These are phyloP conservation scores for Brachirus orientalis DNA, from an alignment of 2,113 vertebrate genomes.

Conservation along the genomic window DNA sequence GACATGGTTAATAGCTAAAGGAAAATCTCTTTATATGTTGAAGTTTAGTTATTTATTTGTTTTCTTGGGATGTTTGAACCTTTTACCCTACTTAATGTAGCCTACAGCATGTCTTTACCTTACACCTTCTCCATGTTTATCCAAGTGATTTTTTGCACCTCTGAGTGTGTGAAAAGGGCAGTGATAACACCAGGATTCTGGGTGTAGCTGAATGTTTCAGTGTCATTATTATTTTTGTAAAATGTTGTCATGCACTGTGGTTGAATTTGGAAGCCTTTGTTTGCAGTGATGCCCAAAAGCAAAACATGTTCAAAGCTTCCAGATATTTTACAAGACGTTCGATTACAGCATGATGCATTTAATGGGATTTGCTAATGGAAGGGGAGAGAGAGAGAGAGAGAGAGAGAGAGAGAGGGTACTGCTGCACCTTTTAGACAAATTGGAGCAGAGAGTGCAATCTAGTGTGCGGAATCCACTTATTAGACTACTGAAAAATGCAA, in stretches of 20 bases:
- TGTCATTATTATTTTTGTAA: neutral
- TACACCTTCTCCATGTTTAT: slow-evolving; percentile 25
- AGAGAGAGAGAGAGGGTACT: too few species aligned
- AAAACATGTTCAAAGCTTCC: neutral
- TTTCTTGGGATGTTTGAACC: slow-evolving; percentile 5
- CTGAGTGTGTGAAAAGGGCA: slow-evolving; percentile 46
- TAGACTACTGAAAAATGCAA: neutral
- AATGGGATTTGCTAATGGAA: neutral
- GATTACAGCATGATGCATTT: too few species aligned
- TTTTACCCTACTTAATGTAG: slow-evolving; percentile 5
- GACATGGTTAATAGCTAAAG: neutral
- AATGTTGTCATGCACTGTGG: neutral
- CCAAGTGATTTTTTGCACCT: slow-evolving; percentile 33
- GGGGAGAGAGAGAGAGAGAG: too few species aligned
- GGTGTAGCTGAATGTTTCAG: neutral
- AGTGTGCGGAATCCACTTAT: too few species aligned
- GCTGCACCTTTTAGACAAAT: too few species aligned
- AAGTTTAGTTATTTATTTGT: neutral
- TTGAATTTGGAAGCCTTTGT: neutral
- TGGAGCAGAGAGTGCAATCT: too few species aligned
- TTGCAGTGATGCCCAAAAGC: neutral
- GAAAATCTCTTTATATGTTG: neutral
- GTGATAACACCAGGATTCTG: slow-evolving; percentile 10
- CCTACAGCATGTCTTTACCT: slow-evolving; percentile 16
- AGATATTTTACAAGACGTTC: neutral